Base-by-base conservation (phyloP, 1,140 invertebrate genomes). In the Zaprionus ornatus region DNA sequence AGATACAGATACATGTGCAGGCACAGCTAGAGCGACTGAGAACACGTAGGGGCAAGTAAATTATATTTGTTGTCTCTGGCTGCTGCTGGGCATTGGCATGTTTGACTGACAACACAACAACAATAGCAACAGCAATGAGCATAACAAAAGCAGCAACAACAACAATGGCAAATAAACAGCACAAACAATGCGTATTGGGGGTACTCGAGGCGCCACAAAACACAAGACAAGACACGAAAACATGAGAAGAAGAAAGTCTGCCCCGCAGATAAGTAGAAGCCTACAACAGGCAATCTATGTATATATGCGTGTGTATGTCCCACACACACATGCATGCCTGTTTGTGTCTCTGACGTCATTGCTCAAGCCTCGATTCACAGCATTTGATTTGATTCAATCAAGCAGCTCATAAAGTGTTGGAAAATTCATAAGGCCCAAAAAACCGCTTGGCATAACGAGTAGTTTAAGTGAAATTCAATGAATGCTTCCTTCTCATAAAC, bases 131-230 rank as follows among this genome's bases (percentile, higher is more conserved):
- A 74, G 19, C 50, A 45, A 21, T 12, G 32, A 35, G 40, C 6
- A 42, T 42, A 42, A 42, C 40, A 42, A 17, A 35, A 35, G 15
- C 59, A 35, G 60, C 67, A 69, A 62, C 48, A 74, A 60, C 50
- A 65, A 62, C 78, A 68, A 57, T 21, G 60, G n/a, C 77, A 83
- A 83, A 77, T 80, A 74, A 73, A 85, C 78, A 85, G 68, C 52
- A 75, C 75, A 85, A 82, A 86, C 82, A 84, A 84, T 77, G 63
- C 57, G 74, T 52, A 55, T 75, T 75, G 70, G 54, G 52, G 62
- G 54, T 75, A 80, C 81, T 63, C 60, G 32, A 74, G 74, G 73
- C 67, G 73, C 73, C 73, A 75, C 67, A 74, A 75, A 77, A 77
- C 64, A 74, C 54, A 32, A 9, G 50, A 66, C 71, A 75, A 70